Conservation (phyloP, 2,888 invertebrate genomes). For the Clunio marinus region DNA sequence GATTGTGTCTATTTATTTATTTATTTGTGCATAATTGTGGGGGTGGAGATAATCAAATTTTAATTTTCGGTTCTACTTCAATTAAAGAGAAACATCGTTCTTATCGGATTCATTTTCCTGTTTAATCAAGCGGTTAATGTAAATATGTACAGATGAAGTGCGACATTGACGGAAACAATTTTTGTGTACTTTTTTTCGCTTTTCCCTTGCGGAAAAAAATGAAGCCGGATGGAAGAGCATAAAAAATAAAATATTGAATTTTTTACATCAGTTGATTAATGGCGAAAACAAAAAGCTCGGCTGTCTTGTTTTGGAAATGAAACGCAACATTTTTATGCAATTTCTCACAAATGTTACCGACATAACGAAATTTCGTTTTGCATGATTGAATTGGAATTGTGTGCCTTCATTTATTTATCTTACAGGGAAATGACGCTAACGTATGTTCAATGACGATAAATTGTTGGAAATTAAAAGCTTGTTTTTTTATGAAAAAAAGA, state of each 20-base stretch:
- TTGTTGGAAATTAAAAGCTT: no score
- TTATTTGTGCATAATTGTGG: background rate
- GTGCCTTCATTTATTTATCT: background rate
- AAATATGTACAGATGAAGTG: no score
- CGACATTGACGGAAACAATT: no score
- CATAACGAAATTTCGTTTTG: slow-evolving; percentile 20
- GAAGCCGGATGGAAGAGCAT: background rate
- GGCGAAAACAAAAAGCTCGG: background rate
- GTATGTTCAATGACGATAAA: no score
- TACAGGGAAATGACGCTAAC: background rate
- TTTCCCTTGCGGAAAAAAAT: background rate
- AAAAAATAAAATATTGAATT: slow-evolving; percentile 9
- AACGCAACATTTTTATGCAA: background rate
- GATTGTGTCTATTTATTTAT: no score
- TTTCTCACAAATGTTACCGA: slow-evolving; percentile 21
- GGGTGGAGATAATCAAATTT: background rate
- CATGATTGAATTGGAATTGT: slow-evolving; percentile 30
- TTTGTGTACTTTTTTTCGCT: no score
- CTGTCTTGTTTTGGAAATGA: background rate
- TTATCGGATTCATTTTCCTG: no score
- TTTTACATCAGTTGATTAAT: background rate
- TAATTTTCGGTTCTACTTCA: background rate
- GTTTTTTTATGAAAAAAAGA: no score
- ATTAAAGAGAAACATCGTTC: background rate
- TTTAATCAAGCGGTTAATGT: no score